Percentiles rank a stretch among this genome's conserved stretches.
phyloP scores from a whole-genome alignment of 1,140 invertebrate genomes.

The Nomia melanderi region DNA sequence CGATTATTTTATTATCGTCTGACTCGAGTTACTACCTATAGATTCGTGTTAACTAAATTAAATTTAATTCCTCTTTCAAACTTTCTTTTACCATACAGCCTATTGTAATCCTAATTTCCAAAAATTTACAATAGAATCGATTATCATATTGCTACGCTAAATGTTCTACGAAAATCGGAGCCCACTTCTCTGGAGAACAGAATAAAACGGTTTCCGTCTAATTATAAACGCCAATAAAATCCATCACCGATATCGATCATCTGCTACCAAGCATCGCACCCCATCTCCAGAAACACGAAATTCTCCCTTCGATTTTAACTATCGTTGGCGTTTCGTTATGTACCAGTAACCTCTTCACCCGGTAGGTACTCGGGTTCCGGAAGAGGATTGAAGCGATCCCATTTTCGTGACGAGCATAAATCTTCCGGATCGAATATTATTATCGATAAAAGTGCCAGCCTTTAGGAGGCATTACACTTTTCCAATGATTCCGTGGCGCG shows the following conservation, averaged over 20 bases:
- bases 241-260: not conserved
- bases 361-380: not conserved
- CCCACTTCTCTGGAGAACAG: no score
- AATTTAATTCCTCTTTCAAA: no score
- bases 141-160: no score
- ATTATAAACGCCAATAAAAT: not conserved
- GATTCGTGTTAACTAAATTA: no score
- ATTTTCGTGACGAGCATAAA: constrained; percentile 42
- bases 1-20: no score
- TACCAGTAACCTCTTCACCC: not conserved
- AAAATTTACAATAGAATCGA: no score
- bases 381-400: constrained; percentile 9
- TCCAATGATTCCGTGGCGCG: not conserved
- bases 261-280: not conserved
- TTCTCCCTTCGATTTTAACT: constrained; percentile 6
- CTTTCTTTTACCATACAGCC: no score
- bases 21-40: no score
- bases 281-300: not conserved
- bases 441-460: constrained; percentile 40
- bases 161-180: no score
- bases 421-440: constrained; percentile 37
- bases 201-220: no score
- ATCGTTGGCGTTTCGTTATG: constrained; percentile 10
- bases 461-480: constrained; percentile 28
- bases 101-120: no score